Percentiles rank a stretch among this genome's conserved stretches.
Evolutionary conservation across 2,797 vertebrate species (phyloP).

Genomic region (Muraenolepis orangiensis): DNA sequence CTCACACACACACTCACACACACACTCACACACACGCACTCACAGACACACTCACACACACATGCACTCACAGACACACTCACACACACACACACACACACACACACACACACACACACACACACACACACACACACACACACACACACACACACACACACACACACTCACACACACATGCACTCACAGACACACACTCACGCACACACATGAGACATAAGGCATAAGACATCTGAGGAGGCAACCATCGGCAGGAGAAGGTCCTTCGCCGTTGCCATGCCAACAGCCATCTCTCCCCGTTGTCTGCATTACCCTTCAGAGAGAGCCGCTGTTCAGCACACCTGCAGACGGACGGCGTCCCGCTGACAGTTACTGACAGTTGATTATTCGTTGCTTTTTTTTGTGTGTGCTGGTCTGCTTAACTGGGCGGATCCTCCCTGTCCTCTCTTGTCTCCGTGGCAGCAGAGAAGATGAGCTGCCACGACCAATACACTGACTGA

Average conservation of each 20-base stretch:
- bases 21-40: no score
- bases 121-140: no score
- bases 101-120: no score
- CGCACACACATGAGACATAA: not conserved
- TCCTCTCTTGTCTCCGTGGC: not conserved
- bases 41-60: no score
- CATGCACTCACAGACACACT: no score
- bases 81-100: no score
- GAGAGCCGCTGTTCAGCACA: conserved; percentile 16
- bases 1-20: no score
- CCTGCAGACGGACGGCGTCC: not conserved
- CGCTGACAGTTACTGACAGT: not conserved
- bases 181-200: no score
- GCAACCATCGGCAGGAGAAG: not conserved
- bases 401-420: not conserved
- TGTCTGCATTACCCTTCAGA: conserved; percentile 15
- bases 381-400: not conserved
- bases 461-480: conserved; percentile 72
- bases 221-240: not conserved
- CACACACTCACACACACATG: no score
- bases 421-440: not conserved
- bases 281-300: conserved; percentile 11
- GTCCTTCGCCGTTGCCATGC: conserved; percentile 10
- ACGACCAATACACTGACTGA: conserved; percentile 71
- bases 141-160: no score